These are phyloP conservation scores for Prietella phreatophila DNA, from an alignment of 2,113 vertebrate species.

Conservation along the genomic window DNA sequence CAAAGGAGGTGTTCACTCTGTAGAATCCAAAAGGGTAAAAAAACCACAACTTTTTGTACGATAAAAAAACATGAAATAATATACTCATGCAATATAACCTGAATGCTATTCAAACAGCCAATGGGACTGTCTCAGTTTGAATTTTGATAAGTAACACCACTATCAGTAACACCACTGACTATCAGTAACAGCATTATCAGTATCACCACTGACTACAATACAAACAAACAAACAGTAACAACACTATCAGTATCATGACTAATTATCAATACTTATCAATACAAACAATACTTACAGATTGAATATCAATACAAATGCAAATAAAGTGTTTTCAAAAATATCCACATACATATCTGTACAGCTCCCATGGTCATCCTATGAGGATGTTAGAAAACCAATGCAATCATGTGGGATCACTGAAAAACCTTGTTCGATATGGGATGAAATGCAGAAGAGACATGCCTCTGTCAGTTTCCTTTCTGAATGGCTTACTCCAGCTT, in stretches of 20 bases:
- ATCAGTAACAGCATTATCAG: neutral
- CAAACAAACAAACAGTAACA: neutral
- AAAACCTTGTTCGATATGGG: constrained; percentile 18
- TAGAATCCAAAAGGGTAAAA: neutral
- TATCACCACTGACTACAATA: no score
- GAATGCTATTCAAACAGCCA: neutral
- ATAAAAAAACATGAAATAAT: neutral
- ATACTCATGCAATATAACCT: neutral
- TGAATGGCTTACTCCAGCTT: constrained; percentile 18
- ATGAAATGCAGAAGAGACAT: constrained; percentile 36
- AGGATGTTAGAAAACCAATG: neutral
- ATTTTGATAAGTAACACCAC: neutral
- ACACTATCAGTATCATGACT: neutral
- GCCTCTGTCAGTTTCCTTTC: constrained; percentile 32
- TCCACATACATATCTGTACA: neutral
- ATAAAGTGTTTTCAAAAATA: neutral
- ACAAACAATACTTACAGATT: neutral
- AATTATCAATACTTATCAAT: neutral
- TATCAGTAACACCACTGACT: no score
- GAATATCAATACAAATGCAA: neutral
- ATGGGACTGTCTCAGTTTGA: neutral
- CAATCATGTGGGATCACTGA: constrained; percentile 43
- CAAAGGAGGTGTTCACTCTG: neutral
- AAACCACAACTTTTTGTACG: neutral
- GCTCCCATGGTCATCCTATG: neutral